These are phyloP conservation scores for Mormoops blainvillei DNA, from an alignment of 2,113 vertebrate genomes.

Conservation along the genomic window DNA sequence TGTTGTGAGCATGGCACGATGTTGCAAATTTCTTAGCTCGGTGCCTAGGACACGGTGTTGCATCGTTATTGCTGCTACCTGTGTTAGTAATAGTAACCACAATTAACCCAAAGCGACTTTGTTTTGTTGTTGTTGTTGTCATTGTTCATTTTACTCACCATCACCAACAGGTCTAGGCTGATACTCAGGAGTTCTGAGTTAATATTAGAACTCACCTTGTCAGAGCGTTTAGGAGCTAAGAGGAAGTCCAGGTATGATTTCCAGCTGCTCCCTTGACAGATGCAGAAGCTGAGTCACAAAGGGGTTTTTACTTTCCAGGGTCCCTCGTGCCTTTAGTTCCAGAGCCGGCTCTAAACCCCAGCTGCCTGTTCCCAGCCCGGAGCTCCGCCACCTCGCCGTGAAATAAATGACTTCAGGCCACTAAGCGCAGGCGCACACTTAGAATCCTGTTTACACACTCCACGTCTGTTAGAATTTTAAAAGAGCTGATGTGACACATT, in stretches of 20 bases:
- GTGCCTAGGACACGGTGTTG: background rate
- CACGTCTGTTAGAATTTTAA: background rate
- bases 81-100: background rate
- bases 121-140: too few relatives aligned
- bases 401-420: background rate
- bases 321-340: background rate
- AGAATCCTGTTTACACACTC: background rate
- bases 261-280: background rate
- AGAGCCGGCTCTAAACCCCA: background rate
- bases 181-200: background rate
- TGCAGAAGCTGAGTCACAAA: background rate
- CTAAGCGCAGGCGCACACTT: background rate
- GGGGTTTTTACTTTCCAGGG: background rate
- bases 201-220: background rate
- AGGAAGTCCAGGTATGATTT: background rate
- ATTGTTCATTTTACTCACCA: background rate
- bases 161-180: background rate
- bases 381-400: background rate
- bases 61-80: background rate
- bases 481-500: background rate
- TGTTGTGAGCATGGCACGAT: background rate
- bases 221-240: background rate
- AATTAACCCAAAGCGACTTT: background rate
- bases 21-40: background rate
- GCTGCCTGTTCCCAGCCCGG: background rate